A percentile compares a stretch with the other conserved stretches of the same genome.
Conservation (phyloP, 2,888 invertebrate species). For the Cactoblastis cactorum region DNA sequence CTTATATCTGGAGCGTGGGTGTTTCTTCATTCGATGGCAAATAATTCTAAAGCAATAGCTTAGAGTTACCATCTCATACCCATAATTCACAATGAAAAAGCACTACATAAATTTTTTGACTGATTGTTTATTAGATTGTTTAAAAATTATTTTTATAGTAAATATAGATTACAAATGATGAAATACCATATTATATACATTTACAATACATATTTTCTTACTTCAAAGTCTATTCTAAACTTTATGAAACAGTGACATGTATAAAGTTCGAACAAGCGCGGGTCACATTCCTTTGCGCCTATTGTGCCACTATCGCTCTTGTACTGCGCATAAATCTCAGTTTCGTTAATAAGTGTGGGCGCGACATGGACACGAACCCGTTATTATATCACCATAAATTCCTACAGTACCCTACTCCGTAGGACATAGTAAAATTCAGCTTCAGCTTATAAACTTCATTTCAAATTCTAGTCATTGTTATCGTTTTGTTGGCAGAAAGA, state of each 20-base stretch:
- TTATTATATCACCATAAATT: slow-evolving; percentile 50
- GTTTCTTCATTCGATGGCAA: slow-evolving; percentile 51
- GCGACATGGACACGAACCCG: slow-evolving; percentile 59
- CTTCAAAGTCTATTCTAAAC: not conserved
- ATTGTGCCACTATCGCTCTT: slow-evolving; percentile 66
- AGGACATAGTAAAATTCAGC: slow-evolving; percentile 8
- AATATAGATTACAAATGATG: no score
- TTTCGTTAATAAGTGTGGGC: slow-evolving; percentile 74
- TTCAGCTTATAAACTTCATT: slow-evolving; percentile 1
- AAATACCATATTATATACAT: not conserved
- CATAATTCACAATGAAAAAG: no score
- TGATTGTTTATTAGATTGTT: no score
- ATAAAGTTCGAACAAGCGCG: slow-evolving; percentile 40
- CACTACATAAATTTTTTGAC: no score
- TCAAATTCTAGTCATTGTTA: not conserved
- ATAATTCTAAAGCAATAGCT: slow-evolving; percentile 41
- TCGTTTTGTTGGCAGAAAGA: no score
- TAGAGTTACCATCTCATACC: slow-evolving; percentile 50
- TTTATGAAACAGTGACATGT: slow-evolving; percentile 16
- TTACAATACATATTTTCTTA: not conserved
- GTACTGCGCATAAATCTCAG: slow-evolving; percentile 67
- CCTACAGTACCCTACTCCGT: slow-evolving; percentile 23
- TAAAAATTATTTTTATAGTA: no score
- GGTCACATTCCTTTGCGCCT: slow-evolving; percentile 69
- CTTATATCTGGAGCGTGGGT: slow-evolving; percentile 58